phyloP scores from a whole-genome alignment of 2,888 invertebrate species.

The Luffia ferchaultella region DNA sequence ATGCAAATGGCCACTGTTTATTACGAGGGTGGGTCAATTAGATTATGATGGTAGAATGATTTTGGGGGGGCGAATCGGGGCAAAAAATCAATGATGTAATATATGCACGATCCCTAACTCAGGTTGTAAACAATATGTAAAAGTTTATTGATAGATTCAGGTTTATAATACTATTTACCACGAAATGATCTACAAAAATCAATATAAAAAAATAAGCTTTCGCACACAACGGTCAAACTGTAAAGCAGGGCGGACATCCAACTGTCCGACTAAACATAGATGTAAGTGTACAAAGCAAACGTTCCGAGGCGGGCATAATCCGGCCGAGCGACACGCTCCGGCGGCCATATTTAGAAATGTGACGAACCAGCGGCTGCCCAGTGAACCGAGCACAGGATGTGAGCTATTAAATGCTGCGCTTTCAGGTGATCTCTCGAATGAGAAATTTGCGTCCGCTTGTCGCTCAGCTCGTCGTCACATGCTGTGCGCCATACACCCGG shows the following conservation, averaged over 20 bases:
- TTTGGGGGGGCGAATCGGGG: too few relatives aligned
- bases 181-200: too few relatives aligned
- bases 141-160: too few relatives aligned
- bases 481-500: constrained; percentile 1
- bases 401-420: constrained; percentile 64
- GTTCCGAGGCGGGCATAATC: constrained; percentile 10
- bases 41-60: too few relatives aligned
- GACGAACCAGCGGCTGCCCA: constrained; percentile 62
- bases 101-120: too few relatives aligned
- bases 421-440: constrained; percentile 65
- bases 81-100: too few relatives aligned
- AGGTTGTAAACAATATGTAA: too few relatives aligned
- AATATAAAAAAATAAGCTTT: too few relatives aligned
- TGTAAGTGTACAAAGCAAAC: constrained; percentile 5
- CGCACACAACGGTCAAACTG: too few relatives aligned
- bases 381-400: constrained; percentile 60
- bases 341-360: constrained; percentile 61
- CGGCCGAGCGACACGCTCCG: constrained; percentile 35
- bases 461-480: constrained; percentile 4
- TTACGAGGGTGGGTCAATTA: too few relatives aligned
- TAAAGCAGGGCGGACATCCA: not conserved
- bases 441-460: constrained; percentile 44
- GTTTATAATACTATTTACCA: too few relatives aligned
- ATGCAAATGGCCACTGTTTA: too few relatives aligned
- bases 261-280: not conserved